A percentile compares a stretch with the other conserved stretches of the same genome.
phyloP scores from a whole-genome alignment of 2,888 invertebrate species.

The Hololepta plana region DNA sequence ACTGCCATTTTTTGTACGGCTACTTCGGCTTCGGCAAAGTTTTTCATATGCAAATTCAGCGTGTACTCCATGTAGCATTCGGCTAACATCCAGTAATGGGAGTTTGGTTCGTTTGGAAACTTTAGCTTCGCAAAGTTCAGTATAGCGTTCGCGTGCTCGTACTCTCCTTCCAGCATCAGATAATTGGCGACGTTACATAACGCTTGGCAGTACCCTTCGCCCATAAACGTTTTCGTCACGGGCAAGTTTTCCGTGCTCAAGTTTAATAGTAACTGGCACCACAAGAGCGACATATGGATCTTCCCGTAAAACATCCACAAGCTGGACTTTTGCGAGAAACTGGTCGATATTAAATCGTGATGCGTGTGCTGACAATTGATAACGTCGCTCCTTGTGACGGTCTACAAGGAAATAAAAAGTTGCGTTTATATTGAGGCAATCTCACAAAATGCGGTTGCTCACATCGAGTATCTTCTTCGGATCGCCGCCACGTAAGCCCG shows the following conservation, averaged over 20 bases:
- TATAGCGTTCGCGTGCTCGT: constrained; percentile 35
- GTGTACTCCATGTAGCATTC: constrained; percentile 34
- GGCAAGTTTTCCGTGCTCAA: constrained; percentile 45
- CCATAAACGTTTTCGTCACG: constrained; percentile 11
- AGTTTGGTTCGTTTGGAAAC: constrained; percentile 43
- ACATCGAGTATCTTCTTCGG: constrained; percentile 52
- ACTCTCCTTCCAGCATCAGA: constrained; percentile 36
- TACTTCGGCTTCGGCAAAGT: constrained; percentile 52
- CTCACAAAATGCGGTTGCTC: constrained; percentile 11
- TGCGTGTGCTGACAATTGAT: constrained; percentile 73
- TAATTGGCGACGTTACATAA: constrained; percentile 46
- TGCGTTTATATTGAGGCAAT: not conserved
- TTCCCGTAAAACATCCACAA: constrained; percentile 82
- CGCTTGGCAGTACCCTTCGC: constrained; percentile 50
- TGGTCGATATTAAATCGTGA: constrained; percentile 62
- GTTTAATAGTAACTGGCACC: constrained; percentile 59
- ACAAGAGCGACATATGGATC: constrained; percentile 64
- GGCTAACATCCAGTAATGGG: constrained; percentile 47
- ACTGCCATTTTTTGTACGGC: constrained; percentile 49
- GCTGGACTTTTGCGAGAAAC: constrained; percentile 64
- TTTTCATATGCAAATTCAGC: constrained; percentile 29
- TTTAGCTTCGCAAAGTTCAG: constrained; percentile 41
- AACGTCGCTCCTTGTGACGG: constrained; percentile 67
- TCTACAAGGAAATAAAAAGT: constrained; percentile 32
- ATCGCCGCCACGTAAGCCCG: constrained; percentile 45